These are phyloP conservation scores for Ornithoptera priamus DNA, from an alignment of 2,888 invertebrate species.

Conservation along the genomic window DNA sequence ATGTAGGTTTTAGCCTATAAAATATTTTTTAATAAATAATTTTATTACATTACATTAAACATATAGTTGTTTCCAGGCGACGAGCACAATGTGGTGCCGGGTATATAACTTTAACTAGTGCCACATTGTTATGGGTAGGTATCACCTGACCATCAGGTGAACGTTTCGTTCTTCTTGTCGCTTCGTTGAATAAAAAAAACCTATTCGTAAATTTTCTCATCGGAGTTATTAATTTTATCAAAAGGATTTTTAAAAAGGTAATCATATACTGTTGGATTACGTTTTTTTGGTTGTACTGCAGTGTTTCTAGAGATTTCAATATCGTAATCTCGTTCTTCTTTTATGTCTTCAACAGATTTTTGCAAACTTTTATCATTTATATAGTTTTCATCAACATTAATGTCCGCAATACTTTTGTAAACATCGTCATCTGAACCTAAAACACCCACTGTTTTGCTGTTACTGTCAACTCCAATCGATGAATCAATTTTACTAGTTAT, in stretches of 20 bases:
- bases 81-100: no score
- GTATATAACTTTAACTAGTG: no score
- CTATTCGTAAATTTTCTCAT: slow-evolving; percentile 43
- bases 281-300: slow-evolving; percentile 30
- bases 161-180: no score
- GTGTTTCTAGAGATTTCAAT: slow-evolving; percentile 19
- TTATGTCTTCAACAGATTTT: neutral
- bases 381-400: neutral
- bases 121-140: no score
- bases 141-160: no score
- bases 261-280: slow-evolving; percentile 40
- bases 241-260: slow-evolving; percentile 36
- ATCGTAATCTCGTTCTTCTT: neutral
- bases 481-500: neutral
- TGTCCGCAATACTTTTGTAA: neutral
- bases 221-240: slow-evolving; percentile 30
- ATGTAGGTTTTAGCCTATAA: no score
- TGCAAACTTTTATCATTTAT: neutral
- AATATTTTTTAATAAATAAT: no score
- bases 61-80: no score
- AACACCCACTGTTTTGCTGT: neutral
- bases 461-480: neutral
- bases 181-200: slow-evolving; percentile 1
- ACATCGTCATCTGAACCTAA: neutral
- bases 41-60: no score